phyloP scores from a whole-genome alignment of 2,113 vertebrate genomes.

The Bujurquina vittata region DNA sequence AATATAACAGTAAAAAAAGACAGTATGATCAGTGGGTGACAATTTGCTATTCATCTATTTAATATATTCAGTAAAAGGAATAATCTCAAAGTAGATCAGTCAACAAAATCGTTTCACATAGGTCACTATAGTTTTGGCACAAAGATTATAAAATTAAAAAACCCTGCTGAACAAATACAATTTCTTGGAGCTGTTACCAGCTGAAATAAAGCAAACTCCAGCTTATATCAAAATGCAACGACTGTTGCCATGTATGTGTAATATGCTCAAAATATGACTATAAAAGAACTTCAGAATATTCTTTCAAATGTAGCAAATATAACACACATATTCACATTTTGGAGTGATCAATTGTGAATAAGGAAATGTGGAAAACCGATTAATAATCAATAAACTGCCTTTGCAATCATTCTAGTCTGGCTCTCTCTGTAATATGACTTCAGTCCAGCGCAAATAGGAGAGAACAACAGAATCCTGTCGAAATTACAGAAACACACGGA shows the following conservation, averaged over 20 bases:
- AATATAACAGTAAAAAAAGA: neutral
- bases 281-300: neutral
- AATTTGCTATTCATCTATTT: neutral
- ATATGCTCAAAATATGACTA: accelerated
- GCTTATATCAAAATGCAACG: neutral
- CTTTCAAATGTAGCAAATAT: neutral
- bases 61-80: neutral
- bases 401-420: neutral
- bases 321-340: neutral
- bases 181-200: neutral
- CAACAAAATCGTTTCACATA: neutral
- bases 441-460: neutral
- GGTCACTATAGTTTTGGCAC: neutral
- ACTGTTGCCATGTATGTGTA: neutral
- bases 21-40: neutral
- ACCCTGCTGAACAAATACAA: conserved; percentile 4
- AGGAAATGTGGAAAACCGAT: neutral
- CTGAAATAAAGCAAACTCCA: neutral
- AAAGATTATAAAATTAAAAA: neutral
- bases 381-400: neutral
- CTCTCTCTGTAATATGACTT: neutral
- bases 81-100: neutral
- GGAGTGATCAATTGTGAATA: neutral
- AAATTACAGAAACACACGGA: neutral
- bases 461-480: neutral